Conservation (phyloP, 2,888 invertebrate species). For the Lepidocyrtoides sp. region DNA sequence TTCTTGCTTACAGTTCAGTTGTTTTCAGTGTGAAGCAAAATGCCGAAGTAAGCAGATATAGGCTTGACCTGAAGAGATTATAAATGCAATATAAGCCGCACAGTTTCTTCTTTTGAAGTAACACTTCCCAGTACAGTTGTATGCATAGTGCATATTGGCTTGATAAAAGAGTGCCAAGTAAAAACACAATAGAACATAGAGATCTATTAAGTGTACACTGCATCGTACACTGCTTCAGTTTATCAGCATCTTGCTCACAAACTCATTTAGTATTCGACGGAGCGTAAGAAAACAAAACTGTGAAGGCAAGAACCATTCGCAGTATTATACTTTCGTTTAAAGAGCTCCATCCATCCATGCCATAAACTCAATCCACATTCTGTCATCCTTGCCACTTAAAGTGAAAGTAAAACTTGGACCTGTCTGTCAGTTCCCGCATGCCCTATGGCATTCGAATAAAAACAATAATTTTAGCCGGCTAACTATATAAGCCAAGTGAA, state of each 20-base stretch:
- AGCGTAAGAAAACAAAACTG: conserved; percentile 69
- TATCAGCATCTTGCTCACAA: conserved; percentile 28
- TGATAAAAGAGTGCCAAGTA: too few species aligned
- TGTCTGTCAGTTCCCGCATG: conserved; percentile 49
- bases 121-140: too few species aligned
- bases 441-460: conserved; percentile 60
- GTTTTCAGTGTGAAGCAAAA: too few species aligned
- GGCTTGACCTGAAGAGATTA: too few species aligned
- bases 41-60: too few species aligned
- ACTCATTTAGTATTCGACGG: conserved; percentile 65
- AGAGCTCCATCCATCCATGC: conserved; percentile 75
- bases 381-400: conserved; percentile 81
- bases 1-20: too few species aligned
- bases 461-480: background rate
- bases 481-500: background rate
- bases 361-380: conserved; percentile 75
- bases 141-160: too few species aligned
- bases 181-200: too few species aligned
- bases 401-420: conserved; percentile 77
- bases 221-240: background rate
- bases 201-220: too few species aligned
- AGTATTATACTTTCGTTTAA: conserved; percentile 57
- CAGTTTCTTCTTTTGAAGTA: too few species aligned
- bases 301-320: conserved; percentile 52
- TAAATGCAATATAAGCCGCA: too few species aligned